Percentiles rank a stretch among this genome's conserved stretches.
These are phyloP conservation scores for Saxicola maurus DNA, from an alignment of 2,797 vertebrate species.

Conservation along the genomic window DNA sequence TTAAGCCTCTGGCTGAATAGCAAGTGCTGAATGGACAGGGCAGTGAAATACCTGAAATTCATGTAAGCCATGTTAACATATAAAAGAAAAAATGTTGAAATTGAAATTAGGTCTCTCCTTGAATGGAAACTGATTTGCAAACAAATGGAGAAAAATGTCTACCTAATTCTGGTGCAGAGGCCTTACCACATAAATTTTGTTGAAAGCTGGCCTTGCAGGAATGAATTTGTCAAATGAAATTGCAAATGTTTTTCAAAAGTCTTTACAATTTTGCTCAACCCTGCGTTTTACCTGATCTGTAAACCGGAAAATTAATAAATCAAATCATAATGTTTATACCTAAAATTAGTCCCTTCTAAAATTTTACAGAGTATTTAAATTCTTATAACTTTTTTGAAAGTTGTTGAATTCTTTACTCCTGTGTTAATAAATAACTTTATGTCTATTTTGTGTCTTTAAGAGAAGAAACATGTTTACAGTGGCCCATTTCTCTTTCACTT, in stretches of 20 bases:
- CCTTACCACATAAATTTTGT: not conserved
- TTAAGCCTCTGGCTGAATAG: slow-evolving; percentile 33
- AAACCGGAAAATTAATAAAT: slow-evolving; percentile 38
- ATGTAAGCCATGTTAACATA: slow-evolving; percentile 10
- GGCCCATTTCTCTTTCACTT: slow-evolving; percentile 10
- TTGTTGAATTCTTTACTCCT: not conserved
- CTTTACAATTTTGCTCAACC: not conserved
- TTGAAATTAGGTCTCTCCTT: slow-evolving; percentile 22
- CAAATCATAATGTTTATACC: slow-evolving; percentile 11
- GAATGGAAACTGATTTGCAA: slow-evolving; percentile 23
- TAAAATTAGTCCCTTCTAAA: slow-evolving; percentile 48
- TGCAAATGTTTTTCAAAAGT: slow-evolving; percentile 9
- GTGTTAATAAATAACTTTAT: not conserved
- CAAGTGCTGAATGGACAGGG: slow-evolving; percentile 20
- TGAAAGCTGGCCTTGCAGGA: not conserved
- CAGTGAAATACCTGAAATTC: slow-evolving; percentile 8
- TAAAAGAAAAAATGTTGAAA: slow-evolving; percentile 10
- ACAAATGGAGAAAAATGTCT: slow-evolving; percentile 31
- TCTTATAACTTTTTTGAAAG: slow-evolving; percentile 29
- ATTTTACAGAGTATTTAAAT: slow-evolving; percentile 16
- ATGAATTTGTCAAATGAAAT: slow-evolving; percentile 18
- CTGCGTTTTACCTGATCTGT: not conserved
- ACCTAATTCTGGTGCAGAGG: not conserved
- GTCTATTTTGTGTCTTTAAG: slow-evolving; percentile 14
- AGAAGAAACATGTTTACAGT: slow-evolving; percentile 1